Conservation (phyloP, 2,797 vertebrate genomes). For the Phataginus tricuspis region DNA sequence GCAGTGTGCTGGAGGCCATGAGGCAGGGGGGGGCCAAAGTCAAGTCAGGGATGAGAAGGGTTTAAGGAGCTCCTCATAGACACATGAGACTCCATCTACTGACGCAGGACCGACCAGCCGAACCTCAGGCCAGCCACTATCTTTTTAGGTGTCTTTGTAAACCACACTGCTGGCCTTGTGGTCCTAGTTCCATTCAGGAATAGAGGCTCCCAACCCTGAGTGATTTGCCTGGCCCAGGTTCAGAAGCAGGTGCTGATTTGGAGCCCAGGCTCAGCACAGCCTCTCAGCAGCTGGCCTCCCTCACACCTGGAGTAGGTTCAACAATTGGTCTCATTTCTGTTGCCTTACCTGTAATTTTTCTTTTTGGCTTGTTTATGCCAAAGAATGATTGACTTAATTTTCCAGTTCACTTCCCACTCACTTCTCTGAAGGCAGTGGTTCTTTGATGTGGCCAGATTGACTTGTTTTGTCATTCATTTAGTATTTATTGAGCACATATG, state of each 20-base stretch:
- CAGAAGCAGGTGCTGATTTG: background rate
- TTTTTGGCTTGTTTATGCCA: background rate
- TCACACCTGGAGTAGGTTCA: background rate
- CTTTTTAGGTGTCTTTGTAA: background rate
- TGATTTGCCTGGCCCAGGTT: background rate
- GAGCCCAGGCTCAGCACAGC: background rate
- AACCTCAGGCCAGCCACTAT: background rate
- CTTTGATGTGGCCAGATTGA: background rate
- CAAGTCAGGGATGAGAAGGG: background rate
- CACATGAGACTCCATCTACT: background rate
- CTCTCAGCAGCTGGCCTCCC: background rate
- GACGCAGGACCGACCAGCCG: background rate
- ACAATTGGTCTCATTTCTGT: background rate
- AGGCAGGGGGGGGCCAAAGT: background rate
- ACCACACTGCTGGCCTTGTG: background rate
- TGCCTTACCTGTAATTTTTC: background rate
- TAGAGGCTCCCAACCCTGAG: background rate
- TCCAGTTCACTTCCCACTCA: background rate
- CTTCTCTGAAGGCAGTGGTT: background rate
- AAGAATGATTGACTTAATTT: background rate
- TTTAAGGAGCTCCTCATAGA: background rate
- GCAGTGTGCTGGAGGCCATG: background rate
- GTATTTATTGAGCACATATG: background rate
- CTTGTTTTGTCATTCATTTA: background rate
- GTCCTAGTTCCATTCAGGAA: background rate